A percentile compares a stretch with the other conserved stretches of the same genome.
These are phyloP conservation scores for Silurus aristotelis DNA, from an alignment of 2,797 vertebrate genomes.

Conservation along the genomic window DNA sequence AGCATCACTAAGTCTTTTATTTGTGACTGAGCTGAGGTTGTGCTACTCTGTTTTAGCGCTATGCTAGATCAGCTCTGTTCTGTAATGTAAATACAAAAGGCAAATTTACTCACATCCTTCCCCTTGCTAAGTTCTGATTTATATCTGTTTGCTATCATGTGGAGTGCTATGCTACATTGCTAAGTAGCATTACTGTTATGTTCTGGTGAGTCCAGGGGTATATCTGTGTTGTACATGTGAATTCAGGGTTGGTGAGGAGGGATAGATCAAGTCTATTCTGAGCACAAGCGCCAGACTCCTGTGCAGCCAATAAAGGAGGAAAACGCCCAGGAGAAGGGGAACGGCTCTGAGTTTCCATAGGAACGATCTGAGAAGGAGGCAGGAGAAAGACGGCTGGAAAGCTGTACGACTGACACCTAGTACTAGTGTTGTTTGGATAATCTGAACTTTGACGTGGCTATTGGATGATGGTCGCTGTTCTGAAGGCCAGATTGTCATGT, in stretches of 20 bases:
- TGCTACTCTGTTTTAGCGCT: background rate
- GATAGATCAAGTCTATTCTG: conserved; percentile 54
- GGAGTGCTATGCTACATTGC: background rate
- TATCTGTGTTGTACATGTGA: conserved; percentile 6
- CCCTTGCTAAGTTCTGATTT: background rate
- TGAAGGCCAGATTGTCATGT: conserved; percentile 63
- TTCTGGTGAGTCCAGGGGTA: background rate
- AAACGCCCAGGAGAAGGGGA: conserved; percentile 50
- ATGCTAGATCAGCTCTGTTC: background rate
- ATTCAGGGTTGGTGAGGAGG: conserved; percentile 19
- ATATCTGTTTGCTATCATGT: background rate
- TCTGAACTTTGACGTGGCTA: conserved; percentile 53
- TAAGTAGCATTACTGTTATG: conserved; percentile 1
- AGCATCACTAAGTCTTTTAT: background rate
- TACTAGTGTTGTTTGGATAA: conserved; percentile 21
- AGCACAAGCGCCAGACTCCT: conserved; percentile 47
- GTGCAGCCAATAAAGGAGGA: conserved; percentile 57
- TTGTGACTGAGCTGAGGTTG: background rate
- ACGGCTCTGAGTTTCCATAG: conserved; percentile 54
- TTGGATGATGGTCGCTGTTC: conserved; percentile 64
- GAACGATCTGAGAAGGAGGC: conserved; percentile 45
- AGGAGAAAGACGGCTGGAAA: conserved; percentile 32
- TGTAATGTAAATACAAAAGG: background rate
- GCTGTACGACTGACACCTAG: conserved; percentile 49
- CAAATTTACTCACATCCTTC: background rate